Percentiles rank a stretch among this genome's conserved stretches.
Evolutionary conservation across 1,140 invertebrate species (phyloP).

Genomic region (Drosophila pachea): DNA sequence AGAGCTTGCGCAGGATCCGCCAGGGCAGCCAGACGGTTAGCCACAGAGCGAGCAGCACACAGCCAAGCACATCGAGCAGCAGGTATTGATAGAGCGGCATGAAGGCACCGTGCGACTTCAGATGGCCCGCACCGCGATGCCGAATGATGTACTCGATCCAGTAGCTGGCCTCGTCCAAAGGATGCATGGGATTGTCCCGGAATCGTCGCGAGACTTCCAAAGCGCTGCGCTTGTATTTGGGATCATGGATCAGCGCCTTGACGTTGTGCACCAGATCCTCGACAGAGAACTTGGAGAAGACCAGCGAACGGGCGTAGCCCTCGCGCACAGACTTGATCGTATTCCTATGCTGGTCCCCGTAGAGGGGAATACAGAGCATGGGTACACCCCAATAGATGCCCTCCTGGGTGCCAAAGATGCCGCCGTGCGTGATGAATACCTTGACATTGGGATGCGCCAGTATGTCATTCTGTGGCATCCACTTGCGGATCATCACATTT

Average conservation of each 20-base stretch:
- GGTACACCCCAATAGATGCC: constrained; percentile 84
- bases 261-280: constrained; percentile 63
- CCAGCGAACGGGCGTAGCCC: constrained; percentile 69
- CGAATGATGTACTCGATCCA: constrained; percentile 82
- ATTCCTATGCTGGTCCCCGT: constrained; percentile 81
- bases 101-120: constrained; percentile 79
- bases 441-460: constrained; percentile 81
- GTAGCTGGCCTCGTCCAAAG: constrained; percentile 81
- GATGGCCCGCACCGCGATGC: constrained; percentile 79
- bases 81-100: constrained; percentile 80
- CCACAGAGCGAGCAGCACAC: constrained; percentile 40
- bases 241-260: constrained; percentile 64
- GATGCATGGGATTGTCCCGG: constrained; percentile 79
- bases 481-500: constrained; percentile 83
- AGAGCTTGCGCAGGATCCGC: constrained; percentile 40
- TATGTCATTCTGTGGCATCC: constrained; percentile 84
- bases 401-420: constrained; percentile 84
- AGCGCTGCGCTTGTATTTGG: constrained; percentile 71
- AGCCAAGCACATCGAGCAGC: constrained; percentile 79
- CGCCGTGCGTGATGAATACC: constrained; percentile 84
- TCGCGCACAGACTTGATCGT: constrained; percentile 69
- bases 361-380: constrained; percentile 84
- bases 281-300: constrained; percentile 65
- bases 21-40: constrained; percentile 65
- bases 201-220: constrained; percentile 77